A percentile compares a stretch with the other conserved stretches of the same genome.
phyloP scores from a whole-genome alignment of 1,140 invertebrate genomes.

The Drosophila kanapiae region DNA sequence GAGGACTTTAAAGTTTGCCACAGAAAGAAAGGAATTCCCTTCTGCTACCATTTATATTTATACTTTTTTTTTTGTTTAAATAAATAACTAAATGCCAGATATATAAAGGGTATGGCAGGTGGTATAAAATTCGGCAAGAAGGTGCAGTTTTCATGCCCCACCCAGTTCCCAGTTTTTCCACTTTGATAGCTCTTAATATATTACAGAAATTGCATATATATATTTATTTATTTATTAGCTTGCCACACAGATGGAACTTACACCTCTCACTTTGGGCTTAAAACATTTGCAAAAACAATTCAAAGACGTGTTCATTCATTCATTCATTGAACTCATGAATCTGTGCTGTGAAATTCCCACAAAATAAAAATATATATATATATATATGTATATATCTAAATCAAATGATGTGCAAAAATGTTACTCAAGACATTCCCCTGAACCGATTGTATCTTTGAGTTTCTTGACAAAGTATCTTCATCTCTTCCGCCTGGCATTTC shows the following conservation, averaged over 20 bases:
- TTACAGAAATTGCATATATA: not conserved
- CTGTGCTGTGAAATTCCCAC: conserved; percentile 1
- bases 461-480: not conserved
- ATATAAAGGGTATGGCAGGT: not conserved
- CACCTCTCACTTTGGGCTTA: not conserved
- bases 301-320: conserved; percentile 7
- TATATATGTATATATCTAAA: conserved; percentile 3
- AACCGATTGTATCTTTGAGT: conserved; percentile 1
- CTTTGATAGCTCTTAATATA: not conserved
- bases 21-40: not conserved
- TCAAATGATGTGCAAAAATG: conserved; percentile 37
- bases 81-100: not conserved
- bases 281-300: conserved; percentile 2
- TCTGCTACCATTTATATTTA: no score
- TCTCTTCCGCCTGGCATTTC: conserved; percentile 21
- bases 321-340: not conserved
- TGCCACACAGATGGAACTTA: not conserved
- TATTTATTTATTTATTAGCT: not conserved
- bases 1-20: not conserved
- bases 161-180: not conserved
- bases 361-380: conserved; percentile 10
- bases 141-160: conserved; percentile 6
- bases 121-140: not conserved
- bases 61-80: not conserved
- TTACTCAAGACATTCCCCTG: conserved; percentile 31